Conservation (phyloP, 1,140 invertebrate species). For the Metaphire vulgaris region DNA sequence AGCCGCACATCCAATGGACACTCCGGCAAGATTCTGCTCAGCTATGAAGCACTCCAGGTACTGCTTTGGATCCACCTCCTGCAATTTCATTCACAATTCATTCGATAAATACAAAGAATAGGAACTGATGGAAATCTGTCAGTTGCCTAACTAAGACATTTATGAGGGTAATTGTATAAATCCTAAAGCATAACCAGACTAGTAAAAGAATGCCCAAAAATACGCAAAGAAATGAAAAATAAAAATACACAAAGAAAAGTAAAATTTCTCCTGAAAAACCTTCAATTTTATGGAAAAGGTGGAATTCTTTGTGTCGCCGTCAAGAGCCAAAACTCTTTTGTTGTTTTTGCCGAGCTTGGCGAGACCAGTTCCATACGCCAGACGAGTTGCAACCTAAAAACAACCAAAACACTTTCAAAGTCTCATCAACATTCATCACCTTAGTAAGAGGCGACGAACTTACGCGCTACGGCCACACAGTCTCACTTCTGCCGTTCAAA, state of each 20-base stretch:
- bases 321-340: constrained; percentile 77
- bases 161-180: too few species aligned
- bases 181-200: too few species aligned
- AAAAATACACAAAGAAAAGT: background rate
- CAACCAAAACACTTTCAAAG: constrained; percentile 9
- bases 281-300: constrained; percentile 91
- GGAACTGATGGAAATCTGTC: too few species aligned
- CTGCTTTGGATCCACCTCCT: constrained; percentile 59
- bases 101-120: too few species aligned
- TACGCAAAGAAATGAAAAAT: background rate
- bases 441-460: too few species aligned
- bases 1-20: constrained; percentile 82
- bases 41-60: constrained; percentile 98
- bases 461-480: too few species aligned
- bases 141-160: too few species aligned
- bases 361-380: constrained; percentile 88
- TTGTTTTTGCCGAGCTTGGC: constrained; percentile 79
- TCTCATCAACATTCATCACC: too few species aligned
- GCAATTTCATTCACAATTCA: background rate
- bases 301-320: constrained; percentile 97
- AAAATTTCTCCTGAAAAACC: constrained; percentile 58
- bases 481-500: too few species aligned
- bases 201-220: background rate
- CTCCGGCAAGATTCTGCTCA: constrained; percentile 94
- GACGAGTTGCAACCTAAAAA: constrained; percentile 72